Evolutionary conservation across 2,113 vertebrate species (phyloP).

Genomic region (Nibea albiflora): DNA sequence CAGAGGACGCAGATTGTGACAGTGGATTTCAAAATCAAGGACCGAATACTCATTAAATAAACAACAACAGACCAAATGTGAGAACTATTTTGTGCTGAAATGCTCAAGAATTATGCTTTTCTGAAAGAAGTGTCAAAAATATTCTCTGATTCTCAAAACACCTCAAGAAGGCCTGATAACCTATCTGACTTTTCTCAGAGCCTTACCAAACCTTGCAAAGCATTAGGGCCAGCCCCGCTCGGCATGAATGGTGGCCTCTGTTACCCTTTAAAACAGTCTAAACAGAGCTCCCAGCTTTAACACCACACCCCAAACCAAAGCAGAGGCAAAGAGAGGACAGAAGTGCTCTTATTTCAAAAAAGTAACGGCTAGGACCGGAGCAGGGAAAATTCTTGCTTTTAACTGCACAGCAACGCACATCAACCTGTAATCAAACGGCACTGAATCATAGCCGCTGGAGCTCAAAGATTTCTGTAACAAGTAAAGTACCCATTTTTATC

Average conservation of each 20-base stretch:
- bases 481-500: neutral
- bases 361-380: neutral
- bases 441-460: neutral
- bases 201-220: constrained; percentile 7
- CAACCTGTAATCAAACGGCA: neutral
- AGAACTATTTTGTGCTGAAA: neutral
- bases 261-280: constrained; percentile 61
- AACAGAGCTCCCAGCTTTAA: constrained; percentile 52
- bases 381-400: neutral
- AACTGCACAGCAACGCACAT: neutral
- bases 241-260: constrained; percentile 74
- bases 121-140: neutral
- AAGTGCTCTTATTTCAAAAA: constrained; percentile 41
- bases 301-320: constrained; percentile 69
- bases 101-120: neutral
- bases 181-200: neutral
- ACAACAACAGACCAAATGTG: neutral
- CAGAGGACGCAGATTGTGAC: neutral
- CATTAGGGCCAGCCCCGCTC: neutral
- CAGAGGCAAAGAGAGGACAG: constrained; percentile 49
- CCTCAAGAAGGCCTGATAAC: neutral
- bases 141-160: constrained; percentile 3
- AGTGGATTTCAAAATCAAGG: neutral
- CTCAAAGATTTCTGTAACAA: neutral
- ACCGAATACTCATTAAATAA: neutral